Base-by-base conservation (phyloP, 2,888 invertebrate species). In the Syritta pipiens region DNA sequence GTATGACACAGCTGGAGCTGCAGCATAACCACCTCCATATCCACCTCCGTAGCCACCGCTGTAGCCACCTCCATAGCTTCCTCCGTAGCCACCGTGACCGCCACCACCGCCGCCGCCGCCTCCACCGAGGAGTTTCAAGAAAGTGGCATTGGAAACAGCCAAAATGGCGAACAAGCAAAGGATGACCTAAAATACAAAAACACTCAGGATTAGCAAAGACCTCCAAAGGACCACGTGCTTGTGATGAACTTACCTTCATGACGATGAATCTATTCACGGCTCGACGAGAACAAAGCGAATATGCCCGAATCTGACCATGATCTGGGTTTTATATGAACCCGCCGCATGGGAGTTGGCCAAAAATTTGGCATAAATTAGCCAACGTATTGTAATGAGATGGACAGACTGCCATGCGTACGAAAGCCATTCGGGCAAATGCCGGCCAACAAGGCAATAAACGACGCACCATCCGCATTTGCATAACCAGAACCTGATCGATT, bases 91-190 rank as follows among this genome's bases (percentile, higher is more conserved):
- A 30, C 14, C 17, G 1, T 14, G 17, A 17, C 22, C 20, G 1
- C 44, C 42, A 30, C 24, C n/a, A 4, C 26, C 44, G 12, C 32
- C 30, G n/a, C 48, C 51, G 1, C 24, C 59, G 1, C 60, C 69
- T 1, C 22, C 44, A 3, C 10, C 12, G 12, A 71, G 37, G 5
- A 62, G 9, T 17, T 71, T 71, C 46, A 71, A 12, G 0, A 71
- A 9, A 9, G 14, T 28, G 28, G 75, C 75, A 69, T 69, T 69
- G 3, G 62, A 55, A 12, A 49, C 32, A 57, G 62, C 69, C 40
- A 76, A 60, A 10, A 62, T 12, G 19, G 42, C 60, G 20, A 76
- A 62, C 49, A 76, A 48, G 55, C 69, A 76, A 42, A 62, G 3
- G 22, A 76, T 37, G 48, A 68, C 60, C 75, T 67, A 19, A 5